Conservation (phyloP, 2,888 invertebrate species). For the Pyrgus malvae region DNA sequence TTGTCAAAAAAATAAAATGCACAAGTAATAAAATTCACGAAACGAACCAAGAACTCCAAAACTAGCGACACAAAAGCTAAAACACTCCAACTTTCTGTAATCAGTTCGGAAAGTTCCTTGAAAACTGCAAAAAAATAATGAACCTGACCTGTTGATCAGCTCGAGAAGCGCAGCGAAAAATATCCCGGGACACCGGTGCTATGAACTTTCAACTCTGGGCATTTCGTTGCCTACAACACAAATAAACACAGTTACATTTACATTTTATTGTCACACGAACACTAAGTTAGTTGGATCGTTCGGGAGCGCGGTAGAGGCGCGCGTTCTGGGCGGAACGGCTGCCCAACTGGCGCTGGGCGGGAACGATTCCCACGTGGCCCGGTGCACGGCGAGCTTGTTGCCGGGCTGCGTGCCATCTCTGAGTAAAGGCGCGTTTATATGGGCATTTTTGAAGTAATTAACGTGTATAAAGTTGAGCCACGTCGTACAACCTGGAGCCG, state of each 20-base stretch:
- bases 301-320: slow-evolving; percentile 30
- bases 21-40: slow-evolving; percentile 1
- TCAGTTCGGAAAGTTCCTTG: slow-evolving; percentile 1
- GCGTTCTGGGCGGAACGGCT: slow-evolving; percentile 34
- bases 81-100: neutral
- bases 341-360: slow-evolving; percentile 39
- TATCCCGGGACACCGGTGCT: slow-evolving; percentile 13
- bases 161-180: slow-evolving; percentile 38
- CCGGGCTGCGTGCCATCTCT: slow-evolving; percentile 44
- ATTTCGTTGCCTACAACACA: slow-evolving; percentile 50
- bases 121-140: slow-evolving; percentile 31
- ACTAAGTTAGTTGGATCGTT: slow-evolving; percentile 31
- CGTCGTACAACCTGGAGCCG: too few relatives aligned
- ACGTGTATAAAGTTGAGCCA: too few relatives aligned
- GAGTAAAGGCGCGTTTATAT: too few relatives aligned
- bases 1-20: slow-evolving; percentile 10
- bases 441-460: too few relatives aligned
- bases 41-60: slow-evolving; percentile 1
- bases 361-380: slow-evolving; percentile 29
- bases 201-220: slow-evolving; percentile 38
- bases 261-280: slow-evolving; percentile 43
- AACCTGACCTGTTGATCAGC: slow-evolving; percentile 67
- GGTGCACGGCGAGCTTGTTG: slow-evolving; percentile 50
- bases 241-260: slow-evolving; percentile 46
- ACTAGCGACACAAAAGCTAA: neutral